Conservation (phyloP, 2,113 vertebrate species). For the Platysteira castanea region DNA sequence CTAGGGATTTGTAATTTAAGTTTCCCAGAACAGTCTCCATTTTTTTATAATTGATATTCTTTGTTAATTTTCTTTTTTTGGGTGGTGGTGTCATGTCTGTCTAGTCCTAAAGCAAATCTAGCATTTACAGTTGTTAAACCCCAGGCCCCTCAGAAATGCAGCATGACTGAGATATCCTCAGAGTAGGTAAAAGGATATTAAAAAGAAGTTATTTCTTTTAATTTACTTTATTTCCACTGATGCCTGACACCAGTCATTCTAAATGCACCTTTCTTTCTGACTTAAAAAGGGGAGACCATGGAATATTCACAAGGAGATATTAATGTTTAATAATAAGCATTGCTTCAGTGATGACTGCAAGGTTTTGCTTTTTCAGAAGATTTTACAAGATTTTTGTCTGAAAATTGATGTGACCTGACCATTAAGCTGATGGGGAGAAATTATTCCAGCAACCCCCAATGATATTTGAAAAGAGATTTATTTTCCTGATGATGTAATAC, state of each 20-base stretch:
- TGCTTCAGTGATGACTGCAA: not conserved
- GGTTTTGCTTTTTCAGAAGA: not conserved
- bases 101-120: not conserved
- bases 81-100: not conserved
- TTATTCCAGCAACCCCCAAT: not conserved
- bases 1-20: conserved; percentile 58
- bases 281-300: not conserved
- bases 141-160: not conserved
- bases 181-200: not conserved
- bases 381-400: not conserved
- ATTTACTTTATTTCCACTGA: not conserved
- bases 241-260: not conserved
- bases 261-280: not conserved
- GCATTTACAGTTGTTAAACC: not conserved
- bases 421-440: not conserved
- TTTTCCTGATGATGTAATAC: not conserved
- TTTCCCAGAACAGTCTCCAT: conserved; percentile 43
- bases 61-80: not conserved
- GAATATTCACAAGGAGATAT: not conserved
- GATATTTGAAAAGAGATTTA: not conserved
- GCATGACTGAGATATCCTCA: not conserved
- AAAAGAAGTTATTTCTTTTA: not conserved
- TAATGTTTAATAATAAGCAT: not conserved
- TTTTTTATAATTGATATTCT: conserved; percentile 33
- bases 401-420: not conserved